Percentiles rank a stretch among this genome's conserved stretches.
phyloP scores from a whole-genome alignment of 1,140 invertebrate species.

The Drosophila guanche region DNA sequence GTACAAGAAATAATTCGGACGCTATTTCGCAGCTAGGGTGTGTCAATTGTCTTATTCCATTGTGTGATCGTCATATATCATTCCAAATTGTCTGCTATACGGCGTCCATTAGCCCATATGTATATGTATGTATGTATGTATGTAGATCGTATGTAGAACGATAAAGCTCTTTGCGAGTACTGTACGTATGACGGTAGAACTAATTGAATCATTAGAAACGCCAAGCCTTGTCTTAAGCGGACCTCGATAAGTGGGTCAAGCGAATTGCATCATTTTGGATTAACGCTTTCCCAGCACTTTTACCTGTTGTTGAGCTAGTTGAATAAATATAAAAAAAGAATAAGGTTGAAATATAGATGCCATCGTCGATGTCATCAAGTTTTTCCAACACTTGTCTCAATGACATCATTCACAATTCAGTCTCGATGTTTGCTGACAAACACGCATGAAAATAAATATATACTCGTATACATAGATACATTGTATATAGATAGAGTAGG shows the following conservation, averaged over 20 bases:
- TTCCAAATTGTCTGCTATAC: not conserved
- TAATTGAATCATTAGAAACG: not conserved
- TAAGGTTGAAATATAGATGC: not conserved
- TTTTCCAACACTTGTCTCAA: not conserved
- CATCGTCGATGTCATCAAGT: slow-evolving; percentile 11
- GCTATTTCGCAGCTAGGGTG: too few relatives aligned
- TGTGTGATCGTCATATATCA: slow-evolving; percentile 7
- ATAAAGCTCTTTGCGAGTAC: not conserved
- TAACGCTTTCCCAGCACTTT: slow-evolving; percentile 10
- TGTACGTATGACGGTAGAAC: too few relatives aligned
- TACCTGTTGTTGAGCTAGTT: not conserved
- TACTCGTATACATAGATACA: too few relatives aligned
- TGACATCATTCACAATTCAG: slow-evolving; percentile 24
- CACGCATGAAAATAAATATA: too few relatives aligned
- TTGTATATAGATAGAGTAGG: too few relatives aligned
- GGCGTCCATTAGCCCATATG: too few relatives aligned
- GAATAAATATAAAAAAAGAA: not conserved
- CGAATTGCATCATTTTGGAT: not conserved
- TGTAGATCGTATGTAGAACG: too few relatives aligned
- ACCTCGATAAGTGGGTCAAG: not conserved
- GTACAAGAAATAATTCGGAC: too few relatives aligned
- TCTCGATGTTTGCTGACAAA: slow-evolving; percentile 1
- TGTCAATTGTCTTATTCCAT: slow-evolving; percentile 22
- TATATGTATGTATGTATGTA: not conserved
- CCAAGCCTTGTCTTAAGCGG: not conserved